Percentiles rank a stretch among this genome's conserved stretches.
Evolutionary conservation across 2,797 vertebrate genomes (phyloP).

Genomic region (Semotilus atromaculatus): DNA sequence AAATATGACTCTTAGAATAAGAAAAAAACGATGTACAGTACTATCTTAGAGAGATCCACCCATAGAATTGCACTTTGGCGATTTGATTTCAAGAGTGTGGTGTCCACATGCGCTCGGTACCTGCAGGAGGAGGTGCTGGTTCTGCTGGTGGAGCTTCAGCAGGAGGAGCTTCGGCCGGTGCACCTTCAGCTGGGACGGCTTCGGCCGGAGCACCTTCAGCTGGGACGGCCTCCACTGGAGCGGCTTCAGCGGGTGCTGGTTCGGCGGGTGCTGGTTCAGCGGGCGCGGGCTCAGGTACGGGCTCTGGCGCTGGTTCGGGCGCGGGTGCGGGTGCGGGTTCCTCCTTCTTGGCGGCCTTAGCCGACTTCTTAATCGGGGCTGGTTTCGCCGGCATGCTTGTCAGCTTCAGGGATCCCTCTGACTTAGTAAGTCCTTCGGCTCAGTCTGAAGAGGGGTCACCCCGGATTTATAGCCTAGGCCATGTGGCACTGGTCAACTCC

Average conservation of each 20-base stretch:
- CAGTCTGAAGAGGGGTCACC: slow-evolving; percentile 25
- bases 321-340: slow-evolving; percentile 50
- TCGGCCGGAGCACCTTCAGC: slow-evolving; percentile 38
- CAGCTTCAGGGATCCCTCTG: slow-evolving; percentile 69
- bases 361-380: slow-evolving; percentile 82
- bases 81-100: not conserved
- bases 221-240: slow-evolving; percentile 28
- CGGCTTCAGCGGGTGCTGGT: slow-evolving; percentile 56
- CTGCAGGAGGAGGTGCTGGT: slow-evolving; percentile 41
- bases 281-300: slow-evolving; percentile 52
- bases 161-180: slow-evolving; percentile 27
- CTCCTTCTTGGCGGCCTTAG: slow-evolving; percentile 70
- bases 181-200: slow-evolving; percentile 50
- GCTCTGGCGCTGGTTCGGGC: slow-evolving; percentile 45
- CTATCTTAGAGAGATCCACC: not conserved
- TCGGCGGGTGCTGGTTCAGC: not conserved
- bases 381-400: slow-evolving; percentile 84
- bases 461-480: slow-evolving; percentile 68
- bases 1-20: not conserved
- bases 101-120: slow-evolving; percentile 46
- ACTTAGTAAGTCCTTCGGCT: slow-evolving; percentile 67
- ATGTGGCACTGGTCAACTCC: slow-evolving; percentile 52
- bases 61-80: not conserved
- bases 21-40: too few relatives aligned
- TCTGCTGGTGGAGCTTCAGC: slow-evolving; percentile 59